Conservation (phyloP, 2,797 vertebrate genomes). For the Dryobates pubescens region DNA sequence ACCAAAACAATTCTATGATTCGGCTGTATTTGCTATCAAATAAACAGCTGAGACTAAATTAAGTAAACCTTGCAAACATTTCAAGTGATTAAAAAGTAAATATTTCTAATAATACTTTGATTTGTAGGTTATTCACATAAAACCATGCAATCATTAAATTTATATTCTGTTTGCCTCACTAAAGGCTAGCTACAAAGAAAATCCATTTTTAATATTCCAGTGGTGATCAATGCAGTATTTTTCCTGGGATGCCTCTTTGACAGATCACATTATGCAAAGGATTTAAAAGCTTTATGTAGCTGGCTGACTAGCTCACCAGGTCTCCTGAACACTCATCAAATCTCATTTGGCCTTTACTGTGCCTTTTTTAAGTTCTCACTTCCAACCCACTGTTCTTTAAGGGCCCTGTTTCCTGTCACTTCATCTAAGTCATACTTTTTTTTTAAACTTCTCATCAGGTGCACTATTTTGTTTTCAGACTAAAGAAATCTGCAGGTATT, state of each 20-base stretch:
- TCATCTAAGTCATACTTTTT: neutral
- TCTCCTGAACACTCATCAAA: conserved; percentile 22
- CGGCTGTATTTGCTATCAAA: neutral
- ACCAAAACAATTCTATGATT: neutral
- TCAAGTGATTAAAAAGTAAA: neutral
- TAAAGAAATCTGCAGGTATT: neutral
- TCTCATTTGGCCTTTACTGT: conserved; percentile 17
- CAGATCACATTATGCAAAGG: neutral
- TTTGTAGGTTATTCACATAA: conserved; percentile 9
- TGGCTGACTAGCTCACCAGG: conserved; percentile 1
- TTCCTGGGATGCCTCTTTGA: conserved; percentile 34
- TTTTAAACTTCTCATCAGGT: neutral
- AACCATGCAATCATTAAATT: neutral
- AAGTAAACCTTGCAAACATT: neutral
- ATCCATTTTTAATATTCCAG: conserved; percentile 26
- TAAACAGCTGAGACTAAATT: neutral
- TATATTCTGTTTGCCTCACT: conserved; percentile 1
- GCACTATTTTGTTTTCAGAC: neutral
- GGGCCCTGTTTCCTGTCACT: neutral
- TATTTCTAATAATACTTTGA: neutral
- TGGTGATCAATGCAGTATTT: conserved; percentile 41
- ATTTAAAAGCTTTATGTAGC: conserved; percentile 26
- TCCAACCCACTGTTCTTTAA: conserved; percentile 2
- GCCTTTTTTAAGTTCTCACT: conserved; percentile 29
- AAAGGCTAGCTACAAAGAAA: conserved; percentile 19